Conservation (phyloP, 2,113 vertebrate genomes). For the zebrafish (Danio rerio) region GRCz12tu NC_133194.1:23519501-23520000, state of each 20-base stretch:
- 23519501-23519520: conserved; percentile 70
- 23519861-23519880: no score
- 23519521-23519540: conserved; percentile 68
- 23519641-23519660: conserved; percentile 55
- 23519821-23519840: no score
- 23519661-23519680: conserved; percentile 67
- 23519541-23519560: conserved; percentile 73
- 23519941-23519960: no score
- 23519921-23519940: no score
- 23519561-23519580: conserved; percentile 74
- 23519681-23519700: conserved; percentile 68
- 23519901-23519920: no score
- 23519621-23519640: conserved; percentile 71
- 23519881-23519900: no score
- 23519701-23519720: conserved; percentile 46
- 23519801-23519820: conserved; percentile 38
- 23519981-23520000: no score
- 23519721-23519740: conserved; percentile 67
- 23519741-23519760: conserved; percentile 62
- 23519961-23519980: no score
- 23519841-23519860: no score
- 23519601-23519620: conserved; percentile 66
- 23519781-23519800: conserved; percentile 74
- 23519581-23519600: conserved; percentile 66
- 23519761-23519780: background rate